Evolutionary conservation across 2,888 invertebrate species (phyloP).

Genomic region (Volucella inanis): DNA sequence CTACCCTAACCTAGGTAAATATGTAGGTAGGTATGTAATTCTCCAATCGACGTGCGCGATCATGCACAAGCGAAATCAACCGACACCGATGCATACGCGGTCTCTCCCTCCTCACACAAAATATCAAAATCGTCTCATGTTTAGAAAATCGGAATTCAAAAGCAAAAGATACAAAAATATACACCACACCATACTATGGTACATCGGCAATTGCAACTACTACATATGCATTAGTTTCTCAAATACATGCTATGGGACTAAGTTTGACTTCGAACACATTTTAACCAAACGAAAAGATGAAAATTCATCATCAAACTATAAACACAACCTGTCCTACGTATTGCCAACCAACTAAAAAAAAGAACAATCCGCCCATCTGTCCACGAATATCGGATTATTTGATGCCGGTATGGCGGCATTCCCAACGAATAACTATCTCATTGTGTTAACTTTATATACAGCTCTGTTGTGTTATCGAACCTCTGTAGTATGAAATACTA

Average conservation of each 20-base stretch:
- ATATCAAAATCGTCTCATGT: slow-evolving; percentile 41
- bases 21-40: neutral
- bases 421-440: slow-evolving; percentile 43
- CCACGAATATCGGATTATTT: slow-evolving; percentile 25
- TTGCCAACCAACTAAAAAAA: slow-evolving; percentile 25
- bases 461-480: slow-evolving; percentile 67
- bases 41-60: slow-evolving; percentile 55
- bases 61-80: slow-evolving; percentile 61
- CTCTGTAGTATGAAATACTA: slow-evolving; percentile 63
- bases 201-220: too few relatives aligned
- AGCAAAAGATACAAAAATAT: slow-evolving; percentile 27
- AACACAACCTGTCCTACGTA: slow-evolving; percentile 66
- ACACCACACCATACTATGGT: slow-evolving; percentile 10
- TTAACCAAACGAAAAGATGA: too few relatives aligned
- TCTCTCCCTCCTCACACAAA: slow-evolving; percentile 10
- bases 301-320: slow-evolving; percentile 63
- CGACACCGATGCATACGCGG: slow-evolving; percentile 42
- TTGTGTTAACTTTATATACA: slow-evolving; percentile 19
- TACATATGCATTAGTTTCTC: too few relatives aligned
- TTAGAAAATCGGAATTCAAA: slow-evolving; percentile 34
- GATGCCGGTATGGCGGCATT: slow-evolving; percentile 52
- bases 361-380: slow-evolving; percentile 23
- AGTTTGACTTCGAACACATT: too few relatives aligned
- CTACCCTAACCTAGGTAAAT: slow-evolving; percentile 5
- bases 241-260: too few relatives aligned